These are phyloP conservation scores for Neelides folsomi DNA, from an alignment of 2,888 invertebrate genomes.

Conservation along the genomic window DNA sequence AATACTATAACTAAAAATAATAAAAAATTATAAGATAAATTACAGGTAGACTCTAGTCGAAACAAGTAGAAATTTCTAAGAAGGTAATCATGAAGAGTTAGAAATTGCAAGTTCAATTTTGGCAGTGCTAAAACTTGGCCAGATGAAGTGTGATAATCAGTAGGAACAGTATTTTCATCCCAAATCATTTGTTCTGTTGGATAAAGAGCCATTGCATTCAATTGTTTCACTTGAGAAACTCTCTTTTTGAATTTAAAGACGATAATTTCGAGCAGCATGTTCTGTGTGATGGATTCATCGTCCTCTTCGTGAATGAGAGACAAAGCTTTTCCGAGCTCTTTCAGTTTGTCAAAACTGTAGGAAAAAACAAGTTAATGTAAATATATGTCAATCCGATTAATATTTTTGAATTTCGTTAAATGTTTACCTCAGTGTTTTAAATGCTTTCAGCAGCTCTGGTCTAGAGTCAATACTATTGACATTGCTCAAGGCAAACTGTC, in stretches of 20 bases:
- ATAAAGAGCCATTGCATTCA: slow-evolving; percentile 96
- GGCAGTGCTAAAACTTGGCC: slow-evolving; percentile 81
- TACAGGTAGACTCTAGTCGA: slow-evolving; percentile 91
- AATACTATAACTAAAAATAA: no score
- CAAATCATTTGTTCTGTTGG: slow-evolving; percentile 96
- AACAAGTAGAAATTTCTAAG: slow-evolving; percentile 95
- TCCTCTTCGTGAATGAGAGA: slow-evolving; percentile 67
- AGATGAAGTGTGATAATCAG: slow-evolving; percentile 92
- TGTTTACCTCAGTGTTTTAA: slow-evolving; percentile 54
- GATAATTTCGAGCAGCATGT: slow-evolving; percentile 71
- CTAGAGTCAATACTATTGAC: slow-evolving; percentile 91
- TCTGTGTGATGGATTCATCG: slow-evolving; percentile 52
- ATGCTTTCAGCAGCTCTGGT: slow-evolving; percentile 67
- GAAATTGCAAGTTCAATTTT: slow-evolving; percentile 92
- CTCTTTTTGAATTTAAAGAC: slow-evolving; percentile 78
- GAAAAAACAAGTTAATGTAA: slow-evolving; percentile 14
- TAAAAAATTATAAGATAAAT: slow-evolving; percentile 38
- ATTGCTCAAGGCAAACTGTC: slow-evolving; percentile 78
- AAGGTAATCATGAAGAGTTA: slow-evolving; percentile 95
- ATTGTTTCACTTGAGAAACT: slow-evolving; percentile 78
- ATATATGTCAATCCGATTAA: slow-evolving; percentile 1
- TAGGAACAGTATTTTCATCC: slow-evolving; percentile 98
- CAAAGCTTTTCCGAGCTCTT: slow-evolving; percentile 72
- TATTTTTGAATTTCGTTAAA: no score
- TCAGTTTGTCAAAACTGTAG: slow-evolving; percentile 58